Evolutionary conservation across 2,113 vertebrate species (phyloP).

Genomic region (Solenodon paradoxus): DNA sequence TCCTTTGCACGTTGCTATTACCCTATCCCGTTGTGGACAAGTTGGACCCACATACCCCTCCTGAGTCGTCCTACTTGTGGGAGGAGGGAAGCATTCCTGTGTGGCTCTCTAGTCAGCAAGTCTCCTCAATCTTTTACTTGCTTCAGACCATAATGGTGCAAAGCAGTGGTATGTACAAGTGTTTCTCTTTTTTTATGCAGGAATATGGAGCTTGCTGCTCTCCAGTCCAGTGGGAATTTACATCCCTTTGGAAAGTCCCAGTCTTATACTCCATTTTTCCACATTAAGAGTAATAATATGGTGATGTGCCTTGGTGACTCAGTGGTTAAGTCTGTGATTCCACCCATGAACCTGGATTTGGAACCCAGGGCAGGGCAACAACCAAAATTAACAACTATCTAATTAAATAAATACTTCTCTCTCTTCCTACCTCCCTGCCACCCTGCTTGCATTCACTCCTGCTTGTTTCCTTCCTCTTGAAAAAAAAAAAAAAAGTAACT

Average conservation of each 20-base stretch:
- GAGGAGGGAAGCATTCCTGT: not conserved
- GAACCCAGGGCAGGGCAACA: too few species aligned
- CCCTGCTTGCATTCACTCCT: too few species aligned
- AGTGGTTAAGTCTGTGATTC: too few species aligned
- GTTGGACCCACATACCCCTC: not conserved
- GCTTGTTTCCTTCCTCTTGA: too few species aligned
- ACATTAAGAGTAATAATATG: not conserved
- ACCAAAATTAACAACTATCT: too few species aligned
- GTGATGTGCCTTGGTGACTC: too few species aligned
- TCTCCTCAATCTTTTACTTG: not conserved
- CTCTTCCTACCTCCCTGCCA: too few species aligned
- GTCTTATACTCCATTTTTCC: not conserved
- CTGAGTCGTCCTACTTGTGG: not conserved
- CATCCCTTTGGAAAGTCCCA: not conserved
- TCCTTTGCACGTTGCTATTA: not conserved
- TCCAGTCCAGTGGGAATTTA: not conserved
- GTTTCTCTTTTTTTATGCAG: not conserved
- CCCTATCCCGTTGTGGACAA: not conserved
- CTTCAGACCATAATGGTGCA: not conserved
- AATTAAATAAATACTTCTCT: too few species aligned
- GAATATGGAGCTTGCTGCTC: not conserved
- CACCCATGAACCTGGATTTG: too few species aligned
- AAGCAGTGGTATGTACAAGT: not conserved
- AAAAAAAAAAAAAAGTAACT: too few species aligned
- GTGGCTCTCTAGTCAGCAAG: not conserved